Percentiles rank a stretch among this genome's conserved stretches.
Evolutionary conservation across 1,140 invertebrate species (phyloP).

Genomic region (Ctenoplectra terminalis): DNA sequence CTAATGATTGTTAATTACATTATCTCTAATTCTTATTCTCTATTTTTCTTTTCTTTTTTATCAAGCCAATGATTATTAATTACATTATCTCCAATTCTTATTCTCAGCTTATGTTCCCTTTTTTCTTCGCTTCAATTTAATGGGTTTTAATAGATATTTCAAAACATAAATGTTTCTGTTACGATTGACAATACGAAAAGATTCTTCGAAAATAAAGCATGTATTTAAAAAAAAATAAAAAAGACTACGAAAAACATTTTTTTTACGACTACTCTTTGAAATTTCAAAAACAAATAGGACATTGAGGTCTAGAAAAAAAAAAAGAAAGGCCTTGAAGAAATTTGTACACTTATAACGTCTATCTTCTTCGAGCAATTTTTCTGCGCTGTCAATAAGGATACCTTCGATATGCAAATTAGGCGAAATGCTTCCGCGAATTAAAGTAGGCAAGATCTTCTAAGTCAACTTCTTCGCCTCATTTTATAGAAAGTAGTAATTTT

Average conservation of each 20-base stretch:
- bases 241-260: neutral
- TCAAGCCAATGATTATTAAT: too few species aligned
- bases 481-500: slow-evolving; percentile 1
- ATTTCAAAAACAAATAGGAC: neutral
- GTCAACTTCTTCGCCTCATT: neutral
- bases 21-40: neutral
- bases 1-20: neutral
- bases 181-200: too few species aligned
- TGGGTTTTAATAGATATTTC: too few species aligned
- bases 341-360: neutral
- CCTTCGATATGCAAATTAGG: neutral
- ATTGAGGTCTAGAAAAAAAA: neutral
- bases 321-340: neutral
- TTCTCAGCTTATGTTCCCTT: too few species aligned
- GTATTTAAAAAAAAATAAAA: neutral
- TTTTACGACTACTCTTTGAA: neutral
- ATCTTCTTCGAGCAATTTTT: neutral
- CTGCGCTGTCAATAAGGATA: too few species aligned
- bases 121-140: too few species aligned
- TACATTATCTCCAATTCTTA: too few species aligned
- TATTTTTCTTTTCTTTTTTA: neutral
- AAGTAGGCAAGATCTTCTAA: neutral
- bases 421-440: neutral
- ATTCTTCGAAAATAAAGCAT: neutral
- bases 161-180: too few species aligned